Base-by-base conservation (phyloP, 2,797 vertebrate species). In the Molossus molossus region DNA sequence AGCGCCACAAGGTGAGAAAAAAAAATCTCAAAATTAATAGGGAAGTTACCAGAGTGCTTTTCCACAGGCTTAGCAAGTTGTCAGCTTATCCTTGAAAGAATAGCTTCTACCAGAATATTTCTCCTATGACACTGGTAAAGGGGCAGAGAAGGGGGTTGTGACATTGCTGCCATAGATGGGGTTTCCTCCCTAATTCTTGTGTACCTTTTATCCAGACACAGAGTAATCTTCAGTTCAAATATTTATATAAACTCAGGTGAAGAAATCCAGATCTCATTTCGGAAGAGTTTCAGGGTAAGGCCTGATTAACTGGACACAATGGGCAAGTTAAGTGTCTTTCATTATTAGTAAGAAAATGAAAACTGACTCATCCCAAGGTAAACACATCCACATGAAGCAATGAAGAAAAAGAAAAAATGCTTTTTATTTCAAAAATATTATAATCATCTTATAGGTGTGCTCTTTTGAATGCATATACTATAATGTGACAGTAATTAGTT, bases 1-100 rank as follows among this genome's bases (percentile, higher is more conserved):
- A 91, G 84, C 55, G 67, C 79, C 79, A 96, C 89, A 96, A 96
- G 94, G 96, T 97, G 91, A 96, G 95, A 97, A 96, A 93, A 64
- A 95, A 95, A 87, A 80, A 17, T 27, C 67, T 97, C 69, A 93
- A 60, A 97, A 96, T 96, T 97, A 97, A 95, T 96, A 37, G 77
- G 81, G 81, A 95, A 80, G 76, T 96, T 96, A 92, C 90, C 48
- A 87, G 65, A 89, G 67, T 70, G 91, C 70, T 95, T 89, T 97
- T 84, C 87, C 58, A 91, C 58, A 89, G 69, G 60, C 82, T 92
- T 94, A 76, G 91, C 81, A 95, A 94, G 94, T 95, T 95, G 90
- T 87, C 80, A 40, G 88, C 37, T 87, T 95, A 94, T 83, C 91
- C 91, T 95, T 96, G 87, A 95, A 95, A 93, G 82, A 94, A 62